Percentiles rank a stretch among this genome's conserved stretches.
These are phyloP conservation scores for Cheirogaleus major DNA, from an alignment of 2,797 vertebrate genomes.

Conservation along the genomic window DNA sequence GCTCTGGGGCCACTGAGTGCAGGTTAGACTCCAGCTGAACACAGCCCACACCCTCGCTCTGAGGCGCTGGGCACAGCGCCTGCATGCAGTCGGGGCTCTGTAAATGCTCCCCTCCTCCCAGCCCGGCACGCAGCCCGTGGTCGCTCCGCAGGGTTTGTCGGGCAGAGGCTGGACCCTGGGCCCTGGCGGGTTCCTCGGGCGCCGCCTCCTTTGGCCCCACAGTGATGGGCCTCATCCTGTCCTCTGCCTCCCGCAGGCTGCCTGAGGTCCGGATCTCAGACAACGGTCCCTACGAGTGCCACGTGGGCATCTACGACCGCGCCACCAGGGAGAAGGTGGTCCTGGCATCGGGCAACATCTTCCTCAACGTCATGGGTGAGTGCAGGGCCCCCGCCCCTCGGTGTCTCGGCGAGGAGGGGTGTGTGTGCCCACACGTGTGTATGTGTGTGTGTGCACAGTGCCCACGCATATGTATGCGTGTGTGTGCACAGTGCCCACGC, in stretches of 20 bases:
- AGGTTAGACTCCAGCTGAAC: rapidly evolving
- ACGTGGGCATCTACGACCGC: slow-evolving; percentile 95
- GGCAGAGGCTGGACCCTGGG: rapidly evolving
- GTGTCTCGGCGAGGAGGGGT: rapidly evolving
- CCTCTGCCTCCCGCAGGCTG: slow-evolving; percentile 86
- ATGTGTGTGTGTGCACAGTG: too few species aligned
- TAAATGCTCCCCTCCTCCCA: rapidly evolving
- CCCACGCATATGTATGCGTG: rapidly evolving
- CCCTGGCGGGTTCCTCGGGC: rapidly evolving
- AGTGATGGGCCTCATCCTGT: rapidly evolving
- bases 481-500: rapidly evolving
- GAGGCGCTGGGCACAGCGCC: rapidly evolving
- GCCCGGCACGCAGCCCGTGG: rapidly evolving
- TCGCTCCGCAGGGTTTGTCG: rapidly evolving
- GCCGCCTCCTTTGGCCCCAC: rapidly evolving
- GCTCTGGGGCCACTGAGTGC: too few species aligned
- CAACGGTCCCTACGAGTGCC: slow-evolving; percentile 95
- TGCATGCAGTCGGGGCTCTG: rapidly evolving
- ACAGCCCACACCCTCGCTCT: neutral
- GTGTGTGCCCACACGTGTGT: neutral
- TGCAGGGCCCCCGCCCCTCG: neutral
- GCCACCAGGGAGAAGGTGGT: slow-evolving; percentile 93
- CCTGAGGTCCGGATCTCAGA: slow-evolving; percentile 95
- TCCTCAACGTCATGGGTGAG: slow-evolving; percentile 96
- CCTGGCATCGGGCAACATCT: slow-evolving; percentile 92